Evolutionary conservation across 2,888 invertebrate species (phyloP).

Genomic region (Allophyes oxyacanthae): DNA sequence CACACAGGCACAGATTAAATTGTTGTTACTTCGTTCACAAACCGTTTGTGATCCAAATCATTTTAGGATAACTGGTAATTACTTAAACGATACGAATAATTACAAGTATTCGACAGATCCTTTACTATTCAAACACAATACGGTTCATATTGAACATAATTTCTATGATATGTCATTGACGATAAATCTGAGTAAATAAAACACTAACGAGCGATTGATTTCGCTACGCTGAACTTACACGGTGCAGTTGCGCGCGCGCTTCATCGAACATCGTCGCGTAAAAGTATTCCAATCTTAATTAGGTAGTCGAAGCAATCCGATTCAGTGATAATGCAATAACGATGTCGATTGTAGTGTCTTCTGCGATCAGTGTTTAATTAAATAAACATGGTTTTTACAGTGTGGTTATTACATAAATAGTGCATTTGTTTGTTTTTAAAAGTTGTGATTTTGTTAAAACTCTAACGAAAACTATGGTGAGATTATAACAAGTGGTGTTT

Average conservation of each 20-base stretch:
- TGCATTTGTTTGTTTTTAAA: not conserved
- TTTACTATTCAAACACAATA: no score
- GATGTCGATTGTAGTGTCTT: conserved; percentile 29
- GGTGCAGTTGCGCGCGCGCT: conserved; percentile 2
- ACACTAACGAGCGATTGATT: conserved; percentile 17
- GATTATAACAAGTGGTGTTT: conserved; percentile 2
- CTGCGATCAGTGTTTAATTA: conserved; percentile 17
- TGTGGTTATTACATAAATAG: conserved; percentile 13
- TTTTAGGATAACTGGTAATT: no score
- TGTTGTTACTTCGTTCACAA: no score
- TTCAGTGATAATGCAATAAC: conserved; percentile 38
- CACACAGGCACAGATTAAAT: no score
- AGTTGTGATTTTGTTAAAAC: not conserved
- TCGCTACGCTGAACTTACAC: conserved; percentile 6
- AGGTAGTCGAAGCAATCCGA: conserved; percentile 31
- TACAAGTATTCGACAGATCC: no score
- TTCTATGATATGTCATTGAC: not conserved
- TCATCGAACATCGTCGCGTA: conserved; percentile 10
- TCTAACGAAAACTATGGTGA: conserved; percentile 21
- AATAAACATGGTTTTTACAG: conserved; percentile 15
- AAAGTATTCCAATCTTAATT: conserved; percentile 33
- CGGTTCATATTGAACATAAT: no score
- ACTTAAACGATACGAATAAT: no score
- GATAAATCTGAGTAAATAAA: conserved; percentile 3
- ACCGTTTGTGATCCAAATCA: no score